Conservation (phyloP, 1,140 invertebrate species). For the Colletes latitarsis region DNA sequence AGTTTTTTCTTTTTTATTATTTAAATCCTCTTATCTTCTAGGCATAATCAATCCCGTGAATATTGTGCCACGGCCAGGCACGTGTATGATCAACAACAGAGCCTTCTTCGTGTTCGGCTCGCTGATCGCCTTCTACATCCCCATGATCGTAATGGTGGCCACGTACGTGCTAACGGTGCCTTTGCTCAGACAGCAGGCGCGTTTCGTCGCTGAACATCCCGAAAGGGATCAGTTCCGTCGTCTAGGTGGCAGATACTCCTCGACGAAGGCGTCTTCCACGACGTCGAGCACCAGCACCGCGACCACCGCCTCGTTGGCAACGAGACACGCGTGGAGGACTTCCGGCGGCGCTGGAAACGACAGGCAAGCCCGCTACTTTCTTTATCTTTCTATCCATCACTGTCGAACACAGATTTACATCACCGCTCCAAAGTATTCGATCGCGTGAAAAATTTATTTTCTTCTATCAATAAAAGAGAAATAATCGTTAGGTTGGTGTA, state of each 20-base stretch:
- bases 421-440: too few relatives aligned
- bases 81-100: constrained; percentile 93
- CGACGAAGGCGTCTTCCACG: constrained; percentile 71
- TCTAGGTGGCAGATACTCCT: constrained; percentile 84
- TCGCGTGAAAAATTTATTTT: too few relatives aligned
- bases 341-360: constrained; percentile 71
- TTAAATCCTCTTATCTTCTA: constrained; percentile 64
- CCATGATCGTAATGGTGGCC: constrained; percentile 95
- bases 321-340: constrained; percentile 77
- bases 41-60: constrained; percentile 87
- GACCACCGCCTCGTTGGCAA: constrained; percentile 45
- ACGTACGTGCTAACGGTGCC: constrained; percentile 95
- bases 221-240: constrained; percentile 83
- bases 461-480: too few relatives aligned
- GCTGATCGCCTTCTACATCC: constrained; percentile 95
- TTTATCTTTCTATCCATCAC: background rate
- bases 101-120: constrained; percentile 94
- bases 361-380: constrained; percentile 51
- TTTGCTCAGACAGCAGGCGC: constrained; percentile 88
- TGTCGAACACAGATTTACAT: too few relatives aligned
- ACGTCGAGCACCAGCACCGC: constrained; percentile 23
- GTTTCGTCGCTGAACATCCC: constrained; percentile 84
- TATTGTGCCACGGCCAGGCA: constrained; percentile 87
- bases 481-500: too few relatives aligned
- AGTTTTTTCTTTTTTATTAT: too few relatives aligned